A percentile compares a stretch with the other conserved stretches of the same genome.
Conservation (phyloP, 2,797 vertebrate species). For the Poliocrania exsul region DNA sequence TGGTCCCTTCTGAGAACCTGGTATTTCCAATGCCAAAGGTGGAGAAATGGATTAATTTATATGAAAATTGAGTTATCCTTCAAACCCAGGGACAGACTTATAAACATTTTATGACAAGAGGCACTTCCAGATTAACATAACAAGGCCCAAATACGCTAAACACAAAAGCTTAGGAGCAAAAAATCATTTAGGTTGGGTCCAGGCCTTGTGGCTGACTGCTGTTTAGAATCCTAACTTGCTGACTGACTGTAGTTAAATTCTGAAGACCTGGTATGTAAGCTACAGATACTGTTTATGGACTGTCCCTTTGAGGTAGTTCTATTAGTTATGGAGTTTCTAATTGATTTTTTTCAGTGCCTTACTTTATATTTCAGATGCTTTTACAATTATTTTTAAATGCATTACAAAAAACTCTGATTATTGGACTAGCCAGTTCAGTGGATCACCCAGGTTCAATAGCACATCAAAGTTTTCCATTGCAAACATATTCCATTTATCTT, state of each 20-base stretch:
- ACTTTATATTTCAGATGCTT: not conserved
- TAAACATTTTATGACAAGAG: constrained; percentile 5
- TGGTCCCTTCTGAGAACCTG: constrained; percentile 42
- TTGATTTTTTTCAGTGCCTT: not conserved
- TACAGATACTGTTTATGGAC: not conserved
- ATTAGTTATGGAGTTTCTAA: not conserved
- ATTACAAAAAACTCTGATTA: not conserved
- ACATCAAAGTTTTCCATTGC: not conserved
- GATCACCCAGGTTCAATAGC: not conserved
- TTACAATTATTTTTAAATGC: not conserved
- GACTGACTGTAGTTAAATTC: not conserved
- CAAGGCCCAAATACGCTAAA: not conserved
- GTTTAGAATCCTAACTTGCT: not conserved
- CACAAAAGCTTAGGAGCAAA: not conserved
- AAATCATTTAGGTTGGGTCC: not conserved
- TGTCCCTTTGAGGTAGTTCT: not conserved
- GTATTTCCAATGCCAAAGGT: constrained; percentile 1
- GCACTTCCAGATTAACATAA: not conserved
- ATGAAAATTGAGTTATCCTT: not conserved
- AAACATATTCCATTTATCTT: not conserved
- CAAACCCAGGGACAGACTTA: constrained; percentile 8
- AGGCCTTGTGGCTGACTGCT: not conserved
- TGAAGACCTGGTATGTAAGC: not conserved
- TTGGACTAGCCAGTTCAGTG: not conserved
- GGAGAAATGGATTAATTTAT: constrained; percentile 47